Evolutionary conservation across 2,888 invertebrate species (phyloP), one percentile per base, ranked within the genome.

Genomic region (Leistus spinibarbis): DNA sequence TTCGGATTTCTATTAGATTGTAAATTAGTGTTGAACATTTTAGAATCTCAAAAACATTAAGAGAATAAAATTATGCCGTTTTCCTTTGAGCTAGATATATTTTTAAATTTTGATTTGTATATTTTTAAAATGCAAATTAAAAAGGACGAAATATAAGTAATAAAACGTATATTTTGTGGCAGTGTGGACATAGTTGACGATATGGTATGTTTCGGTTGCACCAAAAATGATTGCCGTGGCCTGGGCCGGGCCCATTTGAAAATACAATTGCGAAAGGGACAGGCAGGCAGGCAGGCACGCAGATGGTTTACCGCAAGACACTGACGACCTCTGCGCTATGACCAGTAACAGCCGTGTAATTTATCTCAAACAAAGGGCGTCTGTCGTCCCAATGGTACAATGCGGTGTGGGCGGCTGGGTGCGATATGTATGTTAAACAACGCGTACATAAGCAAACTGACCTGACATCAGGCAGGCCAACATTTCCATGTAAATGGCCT

Each of bases 371-470:
- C 71, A 65, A 71, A 65, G 65, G 71, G 20, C 23, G 4, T 54
- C 19, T 22, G 68, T 63, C 70, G 68, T 63, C 70, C 20, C 70
- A 27, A n/a, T 22, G 40, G 40, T 40, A 40, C 40, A 40, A 40
- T 40, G 7, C 13, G 70, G 70, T 63, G 23, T 53, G 68, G 40
- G 40, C 10, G 19, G 20, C 19, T 22, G 60, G 53, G 70, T 60
- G 62, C 63, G 71, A 71, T 65, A 71, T 65, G 71, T 71, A 71
- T 71, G 71, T 71, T 71, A 71, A 71, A 71, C 65, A 71, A 71
- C 65, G 65, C 62, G 53, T 63, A 27, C 54, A 70, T 68, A 68
- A 54, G 20, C 64, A 54, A 64, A 64, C 54, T 53, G 64, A 71
- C 64, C 71, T 56, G 27, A 19, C 19, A 56, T 23, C n/a, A 13